A percentile compares a stretch with the other conserved stretches of the same genome.
Conservation (phyloP, 2,888 invertebrate species). For the Poecilobothrus nobilitatus region DNA sequence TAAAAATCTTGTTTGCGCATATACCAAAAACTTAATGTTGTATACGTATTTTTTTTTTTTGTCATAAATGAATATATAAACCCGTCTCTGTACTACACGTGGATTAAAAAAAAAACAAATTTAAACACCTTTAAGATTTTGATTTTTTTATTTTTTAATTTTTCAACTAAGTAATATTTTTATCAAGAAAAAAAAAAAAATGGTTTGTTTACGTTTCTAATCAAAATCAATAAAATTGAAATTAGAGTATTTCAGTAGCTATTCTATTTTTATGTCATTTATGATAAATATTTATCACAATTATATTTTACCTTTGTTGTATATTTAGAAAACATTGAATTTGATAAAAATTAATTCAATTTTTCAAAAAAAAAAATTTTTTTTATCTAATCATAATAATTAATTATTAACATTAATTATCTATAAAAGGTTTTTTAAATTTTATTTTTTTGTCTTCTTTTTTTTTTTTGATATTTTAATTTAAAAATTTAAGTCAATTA, state of each 20-base stretch:
- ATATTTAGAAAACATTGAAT: background rate
- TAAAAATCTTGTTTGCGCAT: no score
- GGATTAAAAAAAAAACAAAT: background rate
- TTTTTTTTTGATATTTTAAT: no score
- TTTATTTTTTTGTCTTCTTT: no score
- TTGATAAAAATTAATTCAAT: constrained; percentile 1
- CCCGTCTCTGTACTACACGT: background rate
- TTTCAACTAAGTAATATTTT: background rate
- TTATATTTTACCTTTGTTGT: no score
- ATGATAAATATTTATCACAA: no score
- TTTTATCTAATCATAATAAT: background rate
- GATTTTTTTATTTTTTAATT: background rate
- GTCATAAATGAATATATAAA: no score
- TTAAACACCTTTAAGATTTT: background rate
- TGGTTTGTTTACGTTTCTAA: background rate
- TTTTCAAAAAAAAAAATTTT: background rate
- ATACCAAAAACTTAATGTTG: no score
- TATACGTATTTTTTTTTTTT: no score
- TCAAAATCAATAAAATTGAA: background rate
- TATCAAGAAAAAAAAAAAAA: background rate
- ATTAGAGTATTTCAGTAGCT: constrained; percentile 1
- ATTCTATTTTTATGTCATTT: background rate
- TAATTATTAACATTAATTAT: constrained; percentile 5
- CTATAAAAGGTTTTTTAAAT: background rate
- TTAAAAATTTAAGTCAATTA: background rate